Evolutionary conservation across 2,888 invertebrate genomes (phyloP).

Genomic region (Syrphus vitripennis): DNA sequence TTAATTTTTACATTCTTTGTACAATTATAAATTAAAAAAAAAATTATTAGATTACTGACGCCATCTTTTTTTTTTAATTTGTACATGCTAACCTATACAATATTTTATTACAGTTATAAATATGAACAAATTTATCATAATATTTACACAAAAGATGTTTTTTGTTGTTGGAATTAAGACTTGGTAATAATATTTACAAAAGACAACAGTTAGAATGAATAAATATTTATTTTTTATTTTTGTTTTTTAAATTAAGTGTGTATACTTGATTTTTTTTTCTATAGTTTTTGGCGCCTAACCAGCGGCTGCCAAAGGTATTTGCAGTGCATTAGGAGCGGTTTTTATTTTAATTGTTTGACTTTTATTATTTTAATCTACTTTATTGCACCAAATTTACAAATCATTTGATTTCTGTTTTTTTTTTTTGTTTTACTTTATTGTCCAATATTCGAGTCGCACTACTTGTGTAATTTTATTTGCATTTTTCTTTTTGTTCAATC

Average conservation of each 20-base stretch:
- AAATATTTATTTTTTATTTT: conserved; percentile 15
- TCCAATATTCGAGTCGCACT: conserved; percentile 78
- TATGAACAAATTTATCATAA: conserved; percentile 10
- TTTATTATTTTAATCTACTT: conserved; percentile 50
- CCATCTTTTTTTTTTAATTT: conserved; percentile 19
- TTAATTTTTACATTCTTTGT: conserved; percentile 46
- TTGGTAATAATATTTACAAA: conserved; percentile 57
- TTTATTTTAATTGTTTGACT: conserved; percentile 35
- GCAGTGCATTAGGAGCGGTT: conserved; percentile 38
- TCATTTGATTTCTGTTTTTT: background rate
- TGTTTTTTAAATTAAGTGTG: background rate
- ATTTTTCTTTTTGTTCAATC: background rate
- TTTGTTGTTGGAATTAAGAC: background rate
- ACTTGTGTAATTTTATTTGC: conserved; percentile 40
- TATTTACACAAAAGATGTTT: conserved; percentile 2
- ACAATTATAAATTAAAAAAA: conserved; percentile 61
- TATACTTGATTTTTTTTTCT: conserved; percentile 14
- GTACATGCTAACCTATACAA: conserved; percentile 41
- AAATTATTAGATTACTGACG: conserved; percentile 6
- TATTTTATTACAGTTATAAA: background rate
- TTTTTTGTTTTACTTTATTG: conserved; percentile 71
- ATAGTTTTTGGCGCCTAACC: conserved; percentile 28
- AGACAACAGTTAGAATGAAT: conserved; percentile 31
- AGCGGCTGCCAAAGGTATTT: conserved; percentile 39
- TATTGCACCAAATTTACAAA: conserved; percentile 75